Evolutionary conservation across 2,797 vertebrate species (phyloP).

Genomic region (Diceros bicornis): DNA sequence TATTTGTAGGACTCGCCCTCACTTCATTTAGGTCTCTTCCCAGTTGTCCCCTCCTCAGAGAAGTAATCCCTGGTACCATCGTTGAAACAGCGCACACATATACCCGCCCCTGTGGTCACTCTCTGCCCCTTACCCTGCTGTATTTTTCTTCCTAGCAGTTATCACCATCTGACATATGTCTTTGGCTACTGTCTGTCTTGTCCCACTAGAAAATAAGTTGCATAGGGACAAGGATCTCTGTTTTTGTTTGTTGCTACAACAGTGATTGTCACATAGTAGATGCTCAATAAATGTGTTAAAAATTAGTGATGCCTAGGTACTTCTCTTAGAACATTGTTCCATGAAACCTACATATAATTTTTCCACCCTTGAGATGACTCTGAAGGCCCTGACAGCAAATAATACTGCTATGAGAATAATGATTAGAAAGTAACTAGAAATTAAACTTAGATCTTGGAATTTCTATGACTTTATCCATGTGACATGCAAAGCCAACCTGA

Average conservation of each 20-base stretch:
- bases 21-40: not conserved
- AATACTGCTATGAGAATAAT: not conserved
- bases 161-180: not conserved
- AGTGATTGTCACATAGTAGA: not conserved
- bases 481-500: not conserved
- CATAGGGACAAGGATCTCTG: not conserved
- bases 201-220: slow-evolving; percentile 42
- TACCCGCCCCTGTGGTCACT: not conserved
- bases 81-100: not conserved
- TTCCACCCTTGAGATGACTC: not conserved
- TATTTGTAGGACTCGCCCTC: not conserved
- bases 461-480: not conserved
- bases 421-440: not conserved
- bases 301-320: not conserved
- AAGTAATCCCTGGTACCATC: not conserved
- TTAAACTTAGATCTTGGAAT: slow-evolving; percentile 4
- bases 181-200: not conserved
- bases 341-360: not conserved
- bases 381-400: slow-evolving; percentile 52
- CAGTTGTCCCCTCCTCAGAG: not conserved
- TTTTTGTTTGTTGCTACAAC: not conserved
- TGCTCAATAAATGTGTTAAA: slow-evolving; percentile 15
- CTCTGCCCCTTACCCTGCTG: not conserved
- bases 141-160: slow-evolving; percentile 37
- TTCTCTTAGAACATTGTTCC: not conserved